Conservation (phyloP, 1,140 invertebrate genomes). For the Drosophila trapezifrons region DNA sequence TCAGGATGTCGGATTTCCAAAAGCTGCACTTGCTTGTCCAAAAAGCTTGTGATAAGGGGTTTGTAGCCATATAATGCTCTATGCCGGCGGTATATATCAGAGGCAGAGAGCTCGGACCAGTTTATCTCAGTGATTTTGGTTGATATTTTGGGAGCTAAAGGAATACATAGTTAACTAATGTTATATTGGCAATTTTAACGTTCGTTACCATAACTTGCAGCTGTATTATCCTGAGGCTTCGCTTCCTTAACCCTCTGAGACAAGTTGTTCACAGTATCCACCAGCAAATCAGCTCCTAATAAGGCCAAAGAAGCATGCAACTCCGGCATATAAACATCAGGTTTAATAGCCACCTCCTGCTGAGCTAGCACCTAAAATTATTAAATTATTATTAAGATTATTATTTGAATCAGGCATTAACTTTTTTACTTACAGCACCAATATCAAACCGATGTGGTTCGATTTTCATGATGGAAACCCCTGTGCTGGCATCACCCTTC, state of each 20-base stretch:
- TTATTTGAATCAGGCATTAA: too few relatives aligned
- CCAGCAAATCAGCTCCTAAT: conserved; percentile 89
- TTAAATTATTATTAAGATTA: too few relatives aligned
- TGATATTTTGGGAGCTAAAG: conserved; percentile 89
- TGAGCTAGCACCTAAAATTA: conserved; percentile 91
- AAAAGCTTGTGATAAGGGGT: conserved; percentile 87
- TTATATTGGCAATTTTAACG: conserved; percentile 24
- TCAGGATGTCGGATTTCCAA: conserved; percentile 85
- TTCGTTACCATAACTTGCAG: conserved; percentile 88
- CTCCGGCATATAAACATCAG: conserved; percentile 88
- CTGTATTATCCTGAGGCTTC: conserved; percentile 86
- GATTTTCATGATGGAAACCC: conserved; percentile 95
- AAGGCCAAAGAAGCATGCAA: conserved; percentile 88
- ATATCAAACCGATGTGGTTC: conserved; percentile 94
- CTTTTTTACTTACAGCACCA: conserved; percentile 87
- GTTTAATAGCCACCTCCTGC: conserved; percentile 86
- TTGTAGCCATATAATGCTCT: conserved; percentile 88
- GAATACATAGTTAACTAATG: neutral
- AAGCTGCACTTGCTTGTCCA: conserved; percentile 86
- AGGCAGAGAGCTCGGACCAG: conserved; percentile 87
- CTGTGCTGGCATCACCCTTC: conserved; percentile 92
- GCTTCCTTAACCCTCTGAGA: conserved; percentile 86
- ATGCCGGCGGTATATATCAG: conserved; percentile 87
- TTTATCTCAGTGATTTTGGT: conserved; percentile 86
- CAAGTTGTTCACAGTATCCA: conserved; percentile 87